A percentile compares a stretch with the other conserved stretches of the same genome.
These are phyloP conservation scores for Amphibalanus amphitrite DNA, from an alignment of 1,140 invertebrate genomes.

Conservation along the genomic window DNA sequence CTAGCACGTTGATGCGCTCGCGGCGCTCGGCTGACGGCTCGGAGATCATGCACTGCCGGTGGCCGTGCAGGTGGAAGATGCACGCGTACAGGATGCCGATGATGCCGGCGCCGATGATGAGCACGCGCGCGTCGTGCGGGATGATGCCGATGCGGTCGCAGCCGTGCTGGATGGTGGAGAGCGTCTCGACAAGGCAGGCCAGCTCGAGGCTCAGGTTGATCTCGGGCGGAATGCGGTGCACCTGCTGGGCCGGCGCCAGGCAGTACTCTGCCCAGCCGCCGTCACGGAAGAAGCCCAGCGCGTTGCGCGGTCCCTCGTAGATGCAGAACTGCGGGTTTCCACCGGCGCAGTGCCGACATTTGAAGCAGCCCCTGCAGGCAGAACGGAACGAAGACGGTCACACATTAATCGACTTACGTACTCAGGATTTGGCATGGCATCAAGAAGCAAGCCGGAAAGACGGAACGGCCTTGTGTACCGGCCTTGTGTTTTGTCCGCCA, in stretches of 20 bases:
- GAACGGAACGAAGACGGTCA: neutral
- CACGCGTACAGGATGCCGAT: slow-evolving; percentile 48
- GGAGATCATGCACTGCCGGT: slow-evolving; percentile 42
- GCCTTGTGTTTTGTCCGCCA: no score
- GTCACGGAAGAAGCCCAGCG: slow-evolving; percentile 42
- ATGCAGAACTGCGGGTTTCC: slow-evolving; percentile 42
- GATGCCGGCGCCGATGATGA: slow-evolving; percentile 47
- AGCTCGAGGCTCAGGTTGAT: slow-evolving; percentile 8
- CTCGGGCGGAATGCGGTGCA: slow-evolving; percentile 31
- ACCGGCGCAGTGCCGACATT: slow-evolving; percentile 38
- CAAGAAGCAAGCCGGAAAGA: no score
- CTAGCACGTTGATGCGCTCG: neutral
- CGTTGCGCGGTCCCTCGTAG: slow-evolving; percentile 37
- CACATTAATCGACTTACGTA: no score
- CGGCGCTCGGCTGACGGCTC: slow-evolving; percentile 39
- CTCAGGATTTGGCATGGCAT: no score
- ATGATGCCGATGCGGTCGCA: slow-evolving; percentile 40
- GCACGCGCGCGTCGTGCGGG: slow-evolving; percentile 37
- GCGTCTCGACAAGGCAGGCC: slow-evolving; percentile 42
- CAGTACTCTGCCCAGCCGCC: slow-evolving; percentile 48
- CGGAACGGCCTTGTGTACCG: no score
- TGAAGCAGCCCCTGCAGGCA: slow-evolving; percentile 33
- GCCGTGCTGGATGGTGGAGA: slow-evolving; percentile 47
- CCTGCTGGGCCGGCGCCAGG: slow-evolving; percentile 37
- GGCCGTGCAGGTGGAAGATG: slow-evolving; percentile 42